These are phyloP conservation scores for Muscicapa comitata DNA, from an alignment of 2,797 vertebrate species.

Conservation along the genomic window DNA sequence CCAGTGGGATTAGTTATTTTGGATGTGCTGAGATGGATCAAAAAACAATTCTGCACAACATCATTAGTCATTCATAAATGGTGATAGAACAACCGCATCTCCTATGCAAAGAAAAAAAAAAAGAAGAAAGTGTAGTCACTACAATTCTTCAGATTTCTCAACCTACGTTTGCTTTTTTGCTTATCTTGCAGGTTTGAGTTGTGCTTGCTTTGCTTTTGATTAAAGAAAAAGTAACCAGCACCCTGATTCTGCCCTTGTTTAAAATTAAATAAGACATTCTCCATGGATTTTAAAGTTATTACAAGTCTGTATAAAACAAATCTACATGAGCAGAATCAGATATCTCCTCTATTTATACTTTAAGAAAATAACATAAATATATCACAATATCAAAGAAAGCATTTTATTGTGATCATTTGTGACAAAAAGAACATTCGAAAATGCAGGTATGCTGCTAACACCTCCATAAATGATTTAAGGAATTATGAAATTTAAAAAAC, in stretches of 20 bases:
- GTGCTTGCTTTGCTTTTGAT: not conserved
- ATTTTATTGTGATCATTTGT: not conserved
- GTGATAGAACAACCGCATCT: not conserved
- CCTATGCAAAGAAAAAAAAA: not conserved
- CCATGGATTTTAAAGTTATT: not conserved
- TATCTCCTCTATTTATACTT: not conserved
- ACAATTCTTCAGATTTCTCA: not conserved
- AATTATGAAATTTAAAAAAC: not conserved
- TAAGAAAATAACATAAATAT: not conserved
- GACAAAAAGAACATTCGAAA: not conserved
- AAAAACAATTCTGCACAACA: not conserved
- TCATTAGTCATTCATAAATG: not conserved
- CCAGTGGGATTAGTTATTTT: not conserved
- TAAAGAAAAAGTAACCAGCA: not conserved
- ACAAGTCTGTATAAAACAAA: not conserved
- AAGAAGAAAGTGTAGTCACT: not conserved
- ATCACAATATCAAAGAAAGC: not conserved
- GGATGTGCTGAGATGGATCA: not conserved
- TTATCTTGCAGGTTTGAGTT: not conserved
- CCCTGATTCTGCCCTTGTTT: not conserved
- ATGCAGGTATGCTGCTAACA: not conserved
- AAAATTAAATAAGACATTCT: not conserved
- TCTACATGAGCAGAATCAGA: not conserved
- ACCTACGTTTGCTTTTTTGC: not conserved
- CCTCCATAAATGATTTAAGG: not conserved